phyloP scores from a whole-genome alignment of 2,797 vertebrate species.

The Eutrigla gurnardus region DNA sequence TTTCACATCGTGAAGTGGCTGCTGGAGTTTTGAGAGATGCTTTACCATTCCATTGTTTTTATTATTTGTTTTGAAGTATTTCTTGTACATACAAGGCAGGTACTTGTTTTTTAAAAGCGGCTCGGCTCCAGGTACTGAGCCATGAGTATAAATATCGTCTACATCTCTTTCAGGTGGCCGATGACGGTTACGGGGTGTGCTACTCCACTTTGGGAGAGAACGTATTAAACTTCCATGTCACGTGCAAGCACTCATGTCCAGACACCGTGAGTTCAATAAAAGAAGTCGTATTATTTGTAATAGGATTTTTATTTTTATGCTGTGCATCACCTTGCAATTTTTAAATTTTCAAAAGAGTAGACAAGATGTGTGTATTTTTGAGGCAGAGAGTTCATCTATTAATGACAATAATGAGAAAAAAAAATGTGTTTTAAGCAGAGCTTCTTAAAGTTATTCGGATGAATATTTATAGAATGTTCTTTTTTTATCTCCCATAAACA shows the following conservation, averaged over 20 bases:
- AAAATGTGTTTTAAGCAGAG: not conserved
- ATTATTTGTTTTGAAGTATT: not conserved
- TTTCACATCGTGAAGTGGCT: not conserved
- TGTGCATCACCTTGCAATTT: not conserved
- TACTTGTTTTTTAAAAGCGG: not conserved
- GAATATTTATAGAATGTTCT: not conserved
- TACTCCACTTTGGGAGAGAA: slow-evolving; percentile 88
- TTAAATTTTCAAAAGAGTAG: not conserved
- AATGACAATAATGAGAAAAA: not conserved
- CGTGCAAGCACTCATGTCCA: slow-evolving; percentile 90
- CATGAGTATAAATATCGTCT: not conserved
- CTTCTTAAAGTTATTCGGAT: not conserved
- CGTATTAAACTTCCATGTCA: slow-evolving; percentile 90
- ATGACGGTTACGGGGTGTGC: slow-evolving; percentile 93
- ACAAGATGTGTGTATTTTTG: not conserved
- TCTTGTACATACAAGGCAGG: not conserved
- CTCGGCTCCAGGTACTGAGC: not conserved
- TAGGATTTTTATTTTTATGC: not conserved
- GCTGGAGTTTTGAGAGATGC: not conserved
- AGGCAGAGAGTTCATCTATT: not conserved
- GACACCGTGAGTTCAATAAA: slow-evolving; percentile 84
- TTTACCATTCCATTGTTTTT: not conserved
- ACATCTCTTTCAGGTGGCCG: slow-evolving; percentile 83
- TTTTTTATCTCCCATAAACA: not conserved
- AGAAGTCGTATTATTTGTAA: not conserved